Evolutionary conservation across 2,888 invertebrate genomes (phyloP).

Genomic region (Trissolcus japonicus): DNA sequence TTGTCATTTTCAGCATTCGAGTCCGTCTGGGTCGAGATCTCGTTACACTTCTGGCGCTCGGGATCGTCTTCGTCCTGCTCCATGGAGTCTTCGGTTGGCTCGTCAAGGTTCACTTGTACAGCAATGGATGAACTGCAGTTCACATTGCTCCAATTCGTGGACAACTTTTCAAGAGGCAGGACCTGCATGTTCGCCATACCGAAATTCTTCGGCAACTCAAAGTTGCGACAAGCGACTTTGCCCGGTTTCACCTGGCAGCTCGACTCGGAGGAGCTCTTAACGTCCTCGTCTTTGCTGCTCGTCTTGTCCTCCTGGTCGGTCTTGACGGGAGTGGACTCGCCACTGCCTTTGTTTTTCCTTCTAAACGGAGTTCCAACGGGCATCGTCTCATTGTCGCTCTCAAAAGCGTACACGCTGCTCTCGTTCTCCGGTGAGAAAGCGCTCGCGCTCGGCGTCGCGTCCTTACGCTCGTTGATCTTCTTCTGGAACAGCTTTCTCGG

Average conservation of each 20-base stretch:
- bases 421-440: constrained; percentile 84
- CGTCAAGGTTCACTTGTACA: constrained; percentile 79
- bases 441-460: constrained; percentile 76
- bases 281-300: constrained; percentile 13
- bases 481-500: constrained; percentile 80
- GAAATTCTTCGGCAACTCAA: constrained; percentile 65
- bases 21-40: constrained; percentile 77
- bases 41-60: constrained; percentile 70
- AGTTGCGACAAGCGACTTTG: constrained; percentile 14
- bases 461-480: constrained; percentile 78
- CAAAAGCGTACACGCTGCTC: constrained; percentile 84
- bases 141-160: constrained; percentile 72
- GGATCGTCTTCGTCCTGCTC: constrained; percentile 59
- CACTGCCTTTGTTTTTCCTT: constrained; percentile 65
- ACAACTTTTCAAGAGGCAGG: constrained; percentile 70
- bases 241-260: constrained; percentile 9
- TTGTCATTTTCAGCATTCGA: constrained; percentile 74
- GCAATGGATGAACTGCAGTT: constrained; percentile 78
- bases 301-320: constrained; percentile 37
- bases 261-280: neutral
- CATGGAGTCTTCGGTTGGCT: constrained; percentile 61
- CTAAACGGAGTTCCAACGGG: constrained; percentile 79
- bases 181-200: constrained; percentile 69
- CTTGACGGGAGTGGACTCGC: constrained; percentile 38
- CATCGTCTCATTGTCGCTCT: constrained; percentile 80